Evolutionary conservation across 35 echinoderm and acorn worm species (phyloP).

Genomic region (Heliocidaris erythrogramma): DNA sequence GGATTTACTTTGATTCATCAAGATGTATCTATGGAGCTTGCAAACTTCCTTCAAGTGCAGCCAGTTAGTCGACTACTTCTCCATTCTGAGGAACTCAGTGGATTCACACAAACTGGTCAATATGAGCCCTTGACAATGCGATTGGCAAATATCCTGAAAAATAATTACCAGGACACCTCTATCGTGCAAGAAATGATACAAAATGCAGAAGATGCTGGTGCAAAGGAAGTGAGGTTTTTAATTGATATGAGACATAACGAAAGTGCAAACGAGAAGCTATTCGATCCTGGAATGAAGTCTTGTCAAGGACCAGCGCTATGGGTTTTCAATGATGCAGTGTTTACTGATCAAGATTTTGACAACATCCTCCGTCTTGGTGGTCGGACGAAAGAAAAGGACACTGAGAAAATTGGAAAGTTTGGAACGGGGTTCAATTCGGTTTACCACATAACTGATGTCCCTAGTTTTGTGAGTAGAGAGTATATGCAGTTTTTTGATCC

Average conservation of each 20-base stretch:
- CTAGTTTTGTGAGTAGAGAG: constrained; percentile 74
- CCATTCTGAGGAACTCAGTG: constrained; percentile 48
- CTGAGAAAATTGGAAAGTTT: constrained; percentile 88
- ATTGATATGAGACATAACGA: constrained; percentile 76
- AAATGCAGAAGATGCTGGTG: constrained; percentile 93
- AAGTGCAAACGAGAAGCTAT: constrained; percentile 39
- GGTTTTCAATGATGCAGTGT: constrained; percentile 84
- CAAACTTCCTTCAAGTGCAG: not conserved
- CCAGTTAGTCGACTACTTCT: constrained; percentile 51
- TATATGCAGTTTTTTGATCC: constrained; percentile 81
- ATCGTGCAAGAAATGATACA: constrained; percentile 83
- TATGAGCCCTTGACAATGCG: constrained; percentile 58
- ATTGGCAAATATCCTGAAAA: constrained; percentile 52
- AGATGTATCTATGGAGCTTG: constrained; percentile 23
- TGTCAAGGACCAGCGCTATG: constrained; percentile 88
- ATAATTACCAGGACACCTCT: constrained; percentile 44
- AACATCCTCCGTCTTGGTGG: constrained; percentile 81
- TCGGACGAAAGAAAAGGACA: constrained; percentile 67
- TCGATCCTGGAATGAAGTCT: constrained; percentile 69
- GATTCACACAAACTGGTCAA: constrained; percentile 52
- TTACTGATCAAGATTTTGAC: constrained; percentile 68
- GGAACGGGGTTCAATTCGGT: constrained; percentile 97
- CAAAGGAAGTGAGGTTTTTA: constrained; percentile 72
- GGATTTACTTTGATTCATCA: constrained; percentile 40
- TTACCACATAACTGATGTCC: constrained; percentile 91